Base-by-base conservation (phyloP, 2,797 vertebrate genomes). In the Lepus oiostolus region DNA sequence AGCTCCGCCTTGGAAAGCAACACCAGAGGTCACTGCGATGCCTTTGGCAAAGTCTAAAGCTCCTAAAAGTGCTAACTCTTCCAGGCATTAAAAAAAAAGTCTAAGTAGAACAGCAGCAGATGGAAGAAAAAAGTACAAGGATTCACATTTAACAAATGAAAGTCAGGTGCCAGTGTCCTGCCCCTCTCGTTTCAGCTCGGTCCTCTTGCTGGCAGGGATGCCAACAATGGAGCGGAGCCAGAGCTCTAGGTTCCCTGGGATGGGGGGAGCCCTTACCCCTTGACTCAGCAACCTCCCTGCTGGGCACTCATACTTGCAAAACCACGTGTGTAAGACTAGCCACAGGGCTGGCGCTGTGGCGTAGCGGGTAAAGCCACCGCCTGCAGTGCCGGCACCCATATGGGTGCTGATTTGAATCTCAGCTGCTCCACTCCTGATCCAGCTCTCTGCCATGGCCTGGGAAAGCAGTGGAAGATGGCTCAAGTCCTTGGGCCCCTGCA, bases 61-160 rank as follows among this genome's bases (percentile, higher is more conserved):
- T 88, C 84, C 58, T 35, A 82, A 58, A 84, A 68, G 77, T 87
- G 50, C 24, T 30, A 60, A 30, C 54, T 68, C 58, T 77, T 93
- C 79, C n/a, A 12, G 72, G 79, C 62, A 90, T 95, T 30, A 72
- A 67, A 83, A 58, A 58, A 58, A 58, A 58, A 58, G 54, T 21
- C 54, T 58, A 58, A 58, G 54, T 47, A 58, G 19, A 58, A 58
- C 54, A 47, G 30, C 21, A 84, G 35, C 26, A 84, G 22, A n/a
- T n/a, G 54, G n/a, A 32, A 7, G 28, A 30, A 14, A 63, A 75
- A 82, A 47, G 32, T 24, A 65, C 35, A 84, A 88, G 71, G 19
- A 65, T 12, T 85, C 24, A 65, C 74, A 82, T 38, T 93, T 77
- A 81, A 54, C 63, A 85, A 28, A 32, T 70, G 63, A 68, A 65